Conservation (phyloP, 2,797 vertebrate genomes). For the Odontamblyopus rebecca region DNA sequence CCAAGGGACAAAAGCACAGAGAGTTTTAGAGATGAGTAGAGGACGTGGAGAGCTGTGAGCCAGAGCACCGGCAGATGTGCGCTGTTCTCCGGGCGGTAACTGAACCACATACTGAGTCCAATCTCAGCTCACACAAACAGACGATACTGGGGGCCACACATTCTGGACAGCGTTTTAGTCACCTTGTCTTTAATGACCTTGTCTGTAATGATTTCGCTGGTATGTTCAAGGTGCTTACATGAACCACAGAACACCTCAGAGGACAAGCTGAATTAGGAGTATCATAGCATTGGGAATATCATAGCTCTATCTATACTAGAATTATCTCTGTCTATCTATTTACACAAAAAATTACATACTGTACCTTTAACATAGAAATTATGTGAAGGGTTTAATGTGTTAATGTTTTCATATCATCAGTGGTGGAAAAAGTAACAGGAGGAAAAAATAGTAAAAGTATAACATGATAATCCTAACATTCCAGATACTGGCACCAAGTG, state of each 20-base stretch:
- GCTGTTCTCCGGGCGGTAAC: constrained; percentile 5
- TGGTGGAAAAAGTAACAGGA: no score
- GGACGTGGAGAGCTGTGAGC: not conserved
- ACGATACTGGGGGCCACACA: not conserved
- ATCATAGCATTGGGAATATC: no score
- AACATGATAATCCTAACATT: no score
- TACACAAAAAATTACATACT: no score
- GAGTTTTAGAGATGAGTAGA: not conserved
- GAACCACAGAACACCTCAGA: not conserved
- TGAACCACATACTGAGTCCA: not conserved
- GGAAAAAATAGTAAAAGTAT: no score
- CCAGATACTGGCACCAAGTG: no score
- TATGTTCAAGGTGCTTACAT: not conserved
- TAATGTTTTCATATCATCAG: no score
- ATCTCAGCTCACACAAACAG: constrained; percentile 1
- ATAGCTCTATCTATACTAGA: no score
- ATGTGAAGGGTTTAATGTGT: no score
- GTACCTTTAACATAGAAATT: no score
- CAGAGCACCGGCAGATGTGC: constrained; percentile 5
- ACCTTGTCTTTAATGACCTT: not conserved
- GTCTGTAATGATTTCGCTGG: not conserved
- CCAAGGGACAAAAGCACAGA: not conserved
- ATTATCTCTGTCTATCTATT: no score
- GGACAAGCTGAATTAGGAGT: not conserved
- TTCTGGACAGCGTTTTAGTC: not conserved